Evolutionary conservation across 2,113 vertebrate species (phyloP).

Genomic region (Limnothrissa miodon): DNA sequence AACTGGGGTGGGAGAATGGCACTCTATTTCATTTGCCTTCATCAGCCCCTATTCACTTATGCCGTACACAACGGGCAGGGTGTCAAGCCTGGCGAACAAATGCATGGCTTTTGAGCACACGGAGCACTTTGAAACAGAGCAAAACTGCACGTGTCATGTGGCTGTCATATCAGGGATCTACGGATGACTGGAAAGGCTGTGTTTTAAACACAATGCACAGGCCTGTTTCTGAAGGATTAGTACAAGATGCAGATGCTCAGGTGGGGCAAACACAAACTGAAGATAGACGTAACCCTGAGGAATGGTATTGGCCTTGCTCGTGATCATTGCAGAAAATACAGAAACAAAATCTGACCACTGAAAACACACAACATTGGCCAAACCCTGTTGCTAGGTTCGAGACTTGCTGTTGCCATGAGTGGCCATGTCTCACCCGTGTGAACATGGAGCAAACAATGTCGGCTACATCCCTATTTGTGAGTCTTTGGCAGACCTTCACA

Average conservation of each 20-base stretch:
- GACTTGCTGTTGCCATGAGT: not conserved
- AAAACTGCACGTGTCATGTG: not conserved
- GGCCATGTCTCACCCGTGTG: not conserved
- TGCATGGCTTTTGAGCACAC: not conserved
- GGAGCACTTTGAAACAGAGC: not conserved
- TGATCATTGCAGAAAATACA: not conserved
- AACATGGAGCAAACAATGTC: not conserved
- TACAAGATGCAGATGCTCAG: not conserved
- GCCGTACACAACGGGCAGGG: constrained; percentile 51
- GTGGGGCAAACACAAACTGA: not conserved
- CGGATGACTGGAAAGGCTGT: too few relatives aligned
- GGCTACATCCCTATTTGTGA: not conserved
- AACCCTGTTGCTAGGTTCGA: not conserved
- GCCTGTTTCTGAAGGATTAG: not conserved
- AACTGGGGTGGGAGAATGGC: constrained; percentile 44
- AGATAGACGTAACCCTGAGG: too few relatives aligned
- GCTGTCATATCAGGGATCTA: not conserved
- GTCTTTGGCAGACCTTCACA: not conserved
- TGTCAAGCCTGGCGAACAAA: not conserved
- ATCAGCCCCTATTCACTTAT: constrained; percentile 67
- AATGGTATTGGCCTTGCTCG: too few relatives aligned
- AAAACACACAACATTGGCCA: not conserved
- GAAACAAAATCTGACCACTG: not conserved
- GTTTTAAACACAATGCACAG: not conserved
- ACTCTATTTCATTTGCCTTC: constrained; percentile 42